These are phyloP conservation scores for Bombus sibiricus DNA, from an alignment of 1,140 invertebrate genomes.

Conservation along the genomic window DNA sequence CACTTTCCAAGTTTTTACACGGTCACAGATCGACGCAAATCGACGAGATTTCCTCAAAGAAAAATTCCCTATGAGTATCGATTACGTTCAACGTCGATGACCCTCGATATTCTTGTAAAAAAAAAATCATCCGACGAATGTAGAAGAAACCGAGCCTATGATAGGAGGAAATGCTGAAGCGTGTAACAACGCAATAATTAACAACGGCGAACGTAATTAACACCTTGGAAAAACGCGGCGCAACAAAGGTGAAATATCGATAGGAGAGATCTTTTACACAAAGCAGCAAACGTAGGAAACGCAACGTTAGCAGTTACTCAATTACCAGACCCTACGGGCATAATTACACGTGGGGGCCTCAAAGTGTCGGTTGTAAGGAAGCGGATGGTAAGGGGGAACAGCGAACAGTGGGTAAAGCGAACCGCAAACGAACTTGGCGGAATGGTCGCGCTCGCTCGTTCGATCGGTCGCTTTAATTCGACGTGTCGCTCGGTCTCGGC, in stretches of 20 bases:
- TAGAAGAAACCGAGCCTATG: too few relatives aligned
- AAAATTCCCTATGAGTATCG: neutral
- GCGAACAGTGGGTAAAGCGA: neutral
- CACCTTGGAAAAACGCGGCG: neutral
- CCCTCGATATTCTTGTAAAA: too few relatives aligned
- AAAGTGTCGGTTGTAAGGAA: neutral
- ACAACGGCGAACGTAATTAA: too few relatives aligned
- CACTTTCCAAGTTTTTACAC: conserved; percentile 48
- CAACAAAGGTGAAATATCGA: neutral
- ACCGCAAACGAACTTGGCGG: conserved; percentile 23
- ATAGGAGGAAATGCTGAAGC: too few relatives aligned
- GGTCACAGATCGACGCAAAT: neutral
- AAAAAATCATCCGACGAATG: too few relatives aligned
- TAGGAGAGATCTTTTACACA: neutral
- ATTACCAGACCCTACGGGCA: neutral
- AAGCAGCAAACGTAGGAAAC: too few relatives aligned
- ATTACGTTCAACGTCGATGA: too few relatives aligned
- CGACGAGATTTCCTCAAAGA: conserved; percentile 22
- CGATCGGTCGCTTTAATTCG: conserved; percentile 41
- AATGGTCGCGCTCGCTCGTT: neutral
- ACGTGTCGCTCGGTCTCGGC: conserved; percentile 19
- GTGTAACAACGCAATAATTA: too few relatives aligned
- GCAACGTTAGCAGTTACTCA: neutral
- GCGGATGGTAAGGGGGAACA: neutral
- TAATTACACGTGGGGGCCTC: conserved; percentile 2